These are phyloP conservation scores for Andrena flavipes DNA, from an alignment of 2,888 invertebrate species.

Conservation along the genomic window DNA sequence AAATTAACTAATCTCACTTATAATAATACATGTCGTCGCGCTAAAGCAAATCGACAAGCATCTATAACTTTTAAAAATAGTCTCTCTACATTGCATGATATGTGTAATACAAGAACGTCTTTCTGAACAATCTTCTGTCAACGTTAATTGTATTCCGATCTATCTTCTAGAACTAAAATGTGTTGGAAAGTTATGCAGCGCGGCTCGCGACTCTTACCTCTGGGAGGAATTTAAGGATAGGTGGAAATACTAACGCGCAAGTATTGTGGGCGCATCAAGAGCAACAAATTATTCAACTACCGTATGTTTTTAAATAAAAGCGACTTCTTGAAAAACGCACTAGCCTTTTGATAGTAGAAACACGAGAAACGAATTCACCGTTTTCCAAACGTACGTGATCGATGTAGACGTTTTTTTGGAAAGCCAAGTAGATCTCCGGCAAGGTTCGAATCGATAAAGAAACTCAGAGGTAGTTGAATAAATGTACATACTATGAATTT, in stretches of 20 bases:
- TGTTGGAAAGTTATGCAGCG: slow-evolving; percentile 36
- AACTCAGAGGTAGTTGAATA: slow-evolving; percentile 39
- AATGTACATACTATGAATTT: slow-evolving; percentile 13
- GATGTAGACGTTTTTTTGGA: slow-evolving; percentile 1
- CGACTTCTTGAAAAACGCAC: slow-evolving; percentile 45
- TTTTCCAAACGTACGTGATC: slow-evolving; percentile 24
- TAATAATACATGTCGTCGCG: neutral
- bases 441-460: slow-evolving; percentile 14
- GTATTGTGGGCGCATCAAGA: slow-evolving; percentile 36
- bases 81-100: slow-evolving; percentile 26
- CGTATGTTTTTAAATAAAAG: slow-evolving; percentile 25
- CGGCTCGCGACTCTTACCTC: slow-evolving; percentile 56
- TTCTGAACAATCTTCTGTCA: neutral
- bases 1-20: slow-evolving; percentile 4
- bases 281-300: slow-evolving; percentile 34
- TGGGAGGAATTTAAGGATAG: slow-evolving; percentile 38
- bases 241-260: slow-evolving; percentile 28
- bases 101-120: slow-evolving; percentile 28
- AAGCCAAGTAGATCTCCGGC: slow-evolving; percentile 3
- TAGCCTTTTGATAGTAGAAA: slow-evolving; percentile 48
- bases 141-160: neutral
- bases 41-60: neutral
- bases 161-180: neutral
- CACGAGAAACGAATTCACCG: slow-evolving; percentile 30
- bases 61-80: slow-evolving; percentile 7